A percentile compares a stretch with the other conserved stretches of the same genome.
Conservation (phyloP, 2,797 vertebrate genomes). For the Sebastes melanostomus region DNA sequence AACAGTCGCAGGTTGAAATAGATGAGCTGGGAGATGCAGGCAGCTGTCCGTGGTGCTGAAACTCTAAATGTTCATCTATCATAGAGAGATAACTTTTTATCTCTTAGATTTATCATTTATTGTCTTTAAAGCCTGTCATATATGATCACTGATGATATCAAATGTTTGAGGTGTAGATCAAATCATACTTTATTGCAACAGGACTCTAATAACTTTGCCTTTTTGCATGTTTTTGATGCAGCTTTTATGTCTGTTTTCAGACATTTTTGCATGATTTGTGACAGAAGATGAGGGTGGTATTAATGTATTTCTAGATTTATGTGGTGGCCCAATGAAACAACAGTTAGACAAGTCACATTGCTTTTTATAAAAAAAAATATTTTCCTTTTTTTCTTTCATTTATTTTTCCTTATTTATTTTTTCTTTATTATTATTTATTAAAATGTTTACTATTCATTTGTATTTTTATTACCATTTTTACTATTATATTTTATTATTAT, state of each 20-base stretch:
- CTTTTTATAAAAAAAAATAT: too few species aligned
- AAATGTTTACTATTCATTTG: too few species aligned
- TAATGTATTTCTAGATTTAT: neutral
- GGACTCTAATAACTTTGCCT: neutral
- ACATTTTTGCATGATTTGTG: neutral
- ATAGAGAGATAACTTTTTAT: neutral
- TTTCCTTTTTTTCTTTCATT: too few species aligned
- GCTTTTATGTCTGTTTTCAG: neutral
- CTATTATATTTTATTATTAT: too few species aligned
- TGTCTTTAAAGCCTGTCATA: neutral
- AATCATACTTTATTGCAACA: neutral
- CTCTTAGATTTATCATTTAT: neutral
- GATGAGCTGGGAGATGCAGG: neutral
- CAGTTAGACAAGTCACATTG: neutral
- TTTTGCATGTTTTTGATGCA: neutral
- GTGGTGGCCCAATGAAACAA: neutral
- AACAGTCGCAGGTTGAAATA: constrained; percentile 13
- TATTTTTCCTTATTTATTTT: too few species aligned
- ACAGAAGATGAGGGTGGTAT: neutral
- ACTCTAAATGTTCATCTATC: neutral
- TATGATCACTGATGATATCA: neutral
- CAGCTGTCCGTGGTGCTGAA: constrained; percentile 85
- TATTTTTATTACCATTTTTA: too few species aligned
- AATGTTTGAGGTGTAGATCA: neutral
- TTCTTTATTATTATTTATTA: too few species aligned